These are phyloP conservation scores for crab-eating macaque (Macaca fascicularis) DNA, from an alignment of 2,113 vertebrate species.

Conservation along the genomic window DNA sequence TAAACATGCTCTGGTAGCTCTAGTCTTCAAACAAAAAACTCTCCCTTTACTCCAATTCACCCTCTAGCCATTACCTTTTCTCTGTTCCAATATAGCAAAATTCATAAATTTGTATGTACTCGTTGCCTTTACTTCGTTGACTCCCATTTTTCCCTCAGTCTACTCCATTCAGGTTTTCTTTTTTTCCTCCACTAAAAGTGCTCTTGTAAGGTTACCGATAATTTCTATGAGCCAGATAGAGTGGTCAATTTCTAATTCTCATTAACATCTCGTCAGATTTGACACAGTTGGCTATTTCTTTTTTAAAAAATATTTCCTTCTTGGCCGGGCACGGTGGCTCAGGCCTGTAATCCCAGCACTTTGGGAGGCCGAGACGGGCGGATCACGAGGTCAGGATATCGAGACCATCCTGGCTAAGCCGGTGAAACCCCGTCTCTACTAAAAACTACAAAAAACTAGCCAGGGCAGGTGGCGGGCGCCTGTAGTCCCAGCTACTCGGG, in stretches of 20 bases:
- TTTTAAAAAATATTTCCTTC: background rate
- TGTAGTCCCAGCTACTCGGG: too few relatives aligned
- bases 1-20: background rate
- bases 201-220: background rate
- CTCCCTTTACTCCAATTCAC: background rate
- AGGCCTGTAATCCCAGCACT: too few relatives aligned
- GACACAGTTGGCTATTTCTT: background rate
- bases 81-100: background rate
- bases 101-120: background rate
- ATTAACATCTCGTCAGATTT: constrained; percentile 15
- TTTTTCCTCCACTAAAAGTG: background rate
- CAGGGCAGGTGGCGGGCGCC: too few relatives aligned
- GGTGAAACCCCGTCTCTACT: too few relatives aligned
- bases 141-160: background rate
- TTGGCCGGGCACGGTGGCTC: background rate
- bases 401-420: too few relatives aligned
- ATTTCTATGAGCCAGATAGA: background rate
- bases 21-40: background rate
- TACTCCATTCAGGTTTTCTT: background rate
- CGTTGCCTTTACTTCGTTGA: background rate
- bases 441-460: too few relatives aligned
- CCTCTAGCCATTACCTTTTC: background rate
- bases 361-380: too few relatives aligned
- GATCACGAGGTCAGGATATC: too few relatives aligned
- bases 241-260: constrained; percentile 9